Evolutionary conservation across 2,888 invertebrate species (phyloP).

Genomic region (Adelognathus sp.): DNA sequence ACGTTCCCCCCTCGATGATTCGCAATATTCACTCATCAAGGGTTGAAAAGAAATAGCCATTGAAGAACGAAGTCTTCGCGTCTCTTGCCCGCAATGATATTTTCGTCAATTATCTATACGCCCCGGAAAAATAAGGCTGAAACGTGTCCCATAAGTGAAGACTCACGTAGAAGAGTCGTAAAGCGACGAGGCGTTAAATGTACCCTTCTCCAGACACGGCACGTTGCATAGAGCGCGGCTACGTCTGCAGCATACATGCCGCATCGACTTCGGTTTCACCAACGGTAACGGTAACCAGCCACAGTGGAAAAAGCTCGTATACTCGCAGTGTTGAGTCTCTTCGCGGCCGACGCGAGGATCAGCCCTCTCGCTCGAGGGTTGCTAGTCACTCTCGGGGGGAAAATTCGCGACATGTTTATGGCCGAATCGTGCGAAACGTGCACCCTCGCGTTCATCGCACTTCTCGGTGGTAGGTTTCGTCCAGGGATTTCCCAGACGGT

Average conservation of each 20-base stretch:
- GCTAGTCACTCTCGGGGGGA: slow-evolving; percentile 10
- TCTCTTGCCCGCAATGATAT: too few relatives aligned
- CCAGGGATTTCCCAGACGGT: background rate
- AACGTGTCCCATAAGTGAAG: slow-evolving; percentile 8
- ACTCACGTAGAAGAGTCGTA: background rate
- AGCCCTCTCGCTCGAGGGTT: background rate
- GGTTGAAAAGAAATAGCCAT: too few relatives aligned
- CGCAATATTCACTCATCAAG: too few relatives aligned
- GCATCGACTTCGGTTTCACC: background rate
- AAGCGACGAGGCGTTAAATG: background rate
- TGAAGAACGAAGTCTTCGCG: background rate
- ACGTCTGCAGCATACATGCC: background rate
- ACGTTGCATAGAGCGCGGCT: background rate
- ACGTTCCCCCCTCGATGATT: too few relatives aligned
- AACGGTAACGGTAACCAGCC: background rate
- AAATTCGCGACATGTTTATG: slow-evolving; percentile 42
- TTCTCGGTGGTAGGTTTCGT: background rate
- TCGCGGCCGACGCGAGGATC: background rate
- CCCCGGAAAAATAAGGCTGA: background rate
- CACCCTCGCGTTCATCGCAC: background rate
- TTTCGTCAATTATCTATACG: background rate
- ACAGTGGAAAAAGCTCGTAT: background rate
- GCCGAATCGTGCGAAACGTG: slow-evolving; percentile 29
- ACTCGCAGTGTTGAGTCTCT: background rate
- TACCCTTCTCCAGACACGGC: background rate